Conservation (phyloP, 2,888 invertebrate genomes). For the Blomia tropicalis region DNA sequence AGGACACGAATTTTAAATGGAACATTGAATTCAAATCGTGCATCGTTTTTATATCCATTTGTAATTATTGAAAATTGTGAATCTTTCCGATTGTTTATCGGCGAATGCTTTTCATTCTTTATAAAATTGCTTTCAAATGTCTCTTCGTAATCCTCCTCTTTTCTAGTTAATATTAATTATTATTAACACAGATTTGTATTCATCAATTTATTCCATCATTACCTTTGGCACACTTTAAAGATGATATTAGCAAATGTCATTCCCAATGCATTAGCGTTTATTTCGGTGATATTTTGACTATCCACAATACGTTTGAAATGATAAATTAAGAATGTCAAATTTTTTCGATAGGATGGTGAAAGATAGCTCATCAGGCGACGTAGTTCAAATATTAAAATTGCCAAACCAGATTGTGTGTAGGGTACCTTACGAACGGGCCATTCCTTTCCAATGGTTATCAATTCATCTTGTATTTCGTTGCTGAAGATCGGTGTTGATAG, state of each 20-base stretch:
- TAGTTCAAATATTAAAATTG: slow-evolving; percentile 20
- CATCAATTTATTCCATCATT: neutral
- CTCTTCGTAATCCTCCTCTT: too few relatives aligned
- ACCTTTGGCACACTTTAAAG: slow-evolving; percentile 8
- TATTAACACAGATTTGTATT: too few relatives aligned
- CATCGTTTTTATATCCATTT: neutral
- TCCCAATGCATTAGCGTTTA: slow-evolving; percentile 16
- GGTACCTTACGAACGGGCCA: slow-evolving; percentile 21
- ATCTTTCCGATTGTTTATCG: neutral
- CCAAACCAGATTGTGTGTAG: slow-evolving; percentile 20
- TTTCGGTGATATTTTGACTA: slow-evolving; percentile 15
- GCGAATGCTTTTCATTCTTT: too few relatives aligned
- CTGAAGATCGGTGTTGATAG: slow-evolving; percentile 14
- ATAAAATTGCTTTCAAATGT: too few relatives aligned
- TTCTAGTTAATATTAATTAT: too few relatives aligned
- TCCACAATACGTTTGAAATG: slow-evolving; percentile 18
- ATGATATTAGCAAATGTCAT: slow-evolving; percentile 9
- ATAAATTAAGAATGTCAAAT: slow-evolving; percentile 21
- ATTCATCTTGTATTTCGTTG: slow-evolving; percentile 13
- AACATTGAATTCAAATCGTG: neutral
- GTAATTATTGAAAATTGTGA: neutral
- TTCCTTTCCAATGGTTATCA: slow-evolving; percentile 18
- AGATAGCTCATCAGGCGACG: slow-evolving; percentile 17
- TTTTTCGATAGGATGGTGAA: neutral
- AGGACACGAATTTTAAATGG: slow-evolving; percentile 15